Conservation (phyloP, 1,140 invertebrate genomes). For the Rhagoletis pomonella region DNA sequence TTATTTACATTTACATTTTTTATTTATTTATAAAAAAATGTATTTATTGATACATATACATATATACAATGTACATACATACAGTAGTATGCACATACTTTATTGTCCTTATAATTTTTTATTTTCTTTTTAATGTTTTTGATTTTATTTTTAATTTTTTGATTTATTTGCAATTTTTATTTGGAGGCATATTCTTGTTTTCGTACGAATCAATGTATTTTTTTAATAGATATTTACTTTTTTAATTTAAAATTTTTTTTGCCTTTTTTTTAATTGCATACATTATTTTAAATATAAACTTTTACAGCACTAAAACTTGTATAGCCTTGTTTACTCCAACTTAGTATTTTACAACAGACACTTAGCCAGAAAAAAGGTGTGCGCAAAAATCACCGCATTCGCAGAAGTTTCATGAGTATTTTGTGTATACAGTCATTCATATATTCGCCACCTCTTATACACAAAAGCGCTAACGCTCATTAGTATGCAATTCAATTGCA, state of each 20-base stretch:
- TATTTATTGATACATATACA: not conserved
- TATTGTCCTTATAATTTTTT: not conserved
- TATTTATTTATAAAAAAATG: not conserved
- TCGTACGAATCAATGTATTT: no score
- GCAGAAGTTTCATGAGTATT: slow-evolving; percentile 3
- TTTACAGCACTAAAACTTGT: slow-evolving; percentile 1
- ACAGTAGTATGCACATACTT: not conserved
- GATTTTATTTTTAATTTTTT: no score
- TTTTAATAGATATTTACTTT: no score
- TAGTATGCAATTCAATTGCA: slow-evolving; percentile 11
- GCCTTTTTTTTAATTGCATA: no score
- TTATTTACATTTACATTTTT: not conserved
- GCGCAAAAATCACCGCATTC: slow-evolving; percentile 37
- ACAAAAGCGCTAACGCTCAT: not conserved
- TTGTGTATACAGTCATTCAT: slow-evolving; percentile 13
- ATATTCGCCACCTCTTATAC: not conserved
- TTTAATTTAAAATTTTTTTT: no score
- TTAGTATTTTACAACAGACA: slow-evolving; percentile 2
- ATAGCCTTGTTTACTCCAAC: not conserved
- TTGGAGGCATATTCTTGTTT: no score
- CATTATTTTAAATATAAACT: not conserved
- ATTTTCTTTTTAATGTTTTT: not conserved
- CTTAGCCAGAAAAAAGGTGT: slow-evolving; percentile 34
- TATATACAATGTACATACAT: not conserved
- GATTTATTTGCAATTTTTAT: no score